Evolutionary conservation across 2,113 vertebrate genomes (phyloP).

Genomic region (Poeciliopsis prolifica): DNA sequence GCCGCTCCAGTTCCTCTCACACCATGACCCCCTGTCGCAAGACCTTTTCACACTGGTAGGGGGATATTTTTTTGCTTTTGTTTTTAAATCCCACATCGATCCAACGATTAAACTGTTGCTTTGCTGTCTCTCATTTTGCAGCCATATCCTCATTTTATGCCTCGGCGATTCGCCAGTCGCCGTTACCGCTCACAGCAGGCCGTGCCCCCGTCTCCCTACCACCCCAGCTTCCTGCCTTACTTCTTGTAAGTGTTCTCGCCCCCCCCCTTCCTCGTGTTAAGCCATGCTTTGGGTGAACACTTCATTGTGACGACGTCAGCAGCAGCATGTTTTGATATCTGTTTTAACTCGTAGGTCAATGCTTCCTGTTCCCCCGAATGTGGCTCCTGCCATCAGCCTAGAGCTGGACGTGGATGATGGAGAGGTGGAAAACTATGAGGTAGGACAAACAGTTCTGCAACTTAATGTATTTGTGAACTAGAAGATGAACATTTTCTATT

Average conservation of each 20-base stretch:
- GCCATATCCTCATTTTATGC: slow-evolving; percentile 95
- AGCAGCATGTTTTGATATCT: background rate
- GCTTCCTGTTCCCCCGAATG: slow-evolving; percentile 93
- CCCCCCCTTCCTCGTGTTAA: background rate
- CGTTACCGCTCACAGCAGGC: slow-evolving; percentile 93
- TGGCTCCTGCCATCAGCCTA: slow-evolving; percentile 93
- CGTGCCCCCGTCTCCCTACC: slow-evolving; percentile 91
- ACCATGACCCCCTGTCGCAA: slow-evolving; percentile 92
- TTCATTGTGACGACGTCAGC: background rate
- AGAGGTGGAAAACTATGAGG: slow-evolving; percentile 99
- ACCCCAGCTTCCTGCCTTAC: slow-evolving; percentile 95
- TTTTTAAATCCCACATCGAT: background rate
- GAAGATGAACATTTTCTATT: slow-evolving; percentile 7
- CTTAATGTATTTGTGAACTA: background rate
- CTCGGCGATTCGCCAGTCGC: slow-evolving; percentile 90
- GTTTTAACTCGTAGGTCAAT: slow-evolving; percentile 84
- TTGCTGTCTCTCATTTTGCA: slow-evolving; percentile 47
- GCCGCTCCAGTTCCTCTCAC: slow-evolving; percentile 91
- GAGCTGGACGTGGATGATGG: slow-evolving; percentile 98
- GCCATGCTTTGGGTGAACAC: background rate
- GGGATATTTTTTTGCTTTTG: slow-evolving; percentile 1
- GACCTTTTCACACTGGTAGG: slow-evolving; percentile 96
- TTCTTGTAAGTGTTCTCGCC: slow-evolving; percentile 86
- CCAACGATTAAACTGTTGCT: background rate
- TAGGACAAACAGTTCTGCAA: slow-evolving; percentile 57